Base-by-base conservation (phyloP, 2,888 invertebrate genomes). In the Mechanitis messenoides region DNA sequence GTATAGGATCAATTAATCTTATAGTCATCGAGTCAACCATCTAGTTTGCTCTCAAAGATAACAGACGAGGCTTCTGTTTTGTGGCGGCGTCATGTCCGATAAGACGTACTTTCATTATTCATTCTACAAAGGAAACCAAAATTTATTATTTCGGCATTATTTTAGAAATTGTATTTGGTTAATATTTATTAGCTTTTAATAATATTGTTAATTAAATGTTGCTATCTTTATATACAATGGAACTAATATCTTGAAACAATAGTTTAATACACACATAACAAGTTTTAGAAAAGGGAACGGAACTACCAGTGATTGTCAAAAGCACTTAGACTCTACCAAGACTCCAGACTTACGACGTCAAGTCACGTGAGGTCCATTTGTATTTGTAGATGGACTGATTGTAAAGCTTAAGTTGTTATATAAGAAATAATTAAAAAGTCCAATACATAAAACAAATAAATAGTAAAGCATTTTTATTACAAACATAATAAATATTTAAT, bases 1-100 rank as follows among this genome's bases (percentile, higher is more conserved):
- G 60, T 61, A 63, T 59, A 55, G 46, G 59, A 57, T 63, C 61
- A 63, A 65, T 60, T 60, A 78, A 73, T 80, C 79, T 74, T 70
- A 66, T 61, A 66, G 61, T 66, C 59, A 57, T 60, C 62, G 58
- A 60, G 60, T 62, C 65, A 59, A 57, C 57, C 60, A 63, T 46
- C 55, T 53, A 53, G 57, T 61, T 61, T 53, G 62, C 53, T 54
- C 53, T 54, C 56, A 55, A 60, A 54, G 60, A 60, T 66, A 66
- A 64, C 61, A 61, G 62, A 62, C 62, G 61, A 64, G 61, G 56
- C 60, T 62, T 60, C 45, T 62, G 58, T 59, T 64, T 61, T 63
- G 58, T 56, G 53, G 62, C 54, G 56, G 42, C 59, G 56, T 59
- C 65, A 60, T 62, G 60, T 66, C 63, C 59, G 61, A 65, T 67